A percentile compares a stretch with the other conserved stretches of the same genome.
phyloP scores from a whole-genome alignment of 2,797 vertebrate species.

The Ispidina picta region DNA sequence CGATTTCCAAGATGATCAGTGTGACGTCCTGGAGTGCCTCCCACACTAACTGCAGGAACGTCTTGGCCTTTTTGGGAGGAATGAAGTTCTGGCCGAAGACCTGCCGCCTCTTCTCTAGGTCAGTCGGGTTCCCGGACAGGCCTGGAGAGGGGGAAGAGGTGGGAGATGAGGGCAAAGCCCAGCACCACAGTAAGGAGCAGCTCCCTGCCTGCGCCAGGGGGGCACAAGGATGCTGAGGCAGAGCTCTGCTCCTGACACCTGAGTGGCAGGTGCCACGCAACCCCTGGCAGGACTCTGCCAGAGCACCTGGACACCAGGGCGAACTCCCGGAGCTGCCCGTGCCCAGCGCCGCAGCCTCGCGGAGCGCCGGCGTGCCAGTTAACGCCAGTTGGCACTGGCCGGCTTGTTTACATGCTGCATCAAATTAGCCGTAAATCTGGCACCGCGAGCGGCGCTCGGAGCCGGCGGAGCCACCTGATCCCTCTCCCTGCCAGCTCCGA shows the following conservation, averaged over 20 bases:
- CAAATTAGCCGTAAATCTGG: constrained; percentile 23
- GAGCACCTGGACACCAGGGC: rapidly evolving
- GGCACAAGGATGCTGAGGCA: background rate
- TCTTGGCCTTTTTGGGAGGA: constrained; percentile 95
- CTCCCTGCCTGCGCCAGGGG: background rate
- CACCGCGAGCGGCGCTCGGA: background rate
- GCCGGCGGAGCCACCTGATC: background rate
- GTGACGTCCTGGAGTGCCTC: constrained; percentile 98
- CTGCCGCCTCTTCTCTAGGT: constrained; percentile 90
- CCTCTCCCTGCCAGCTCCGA: background rate
- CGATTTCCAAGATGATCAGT: constrained; percentile 95
- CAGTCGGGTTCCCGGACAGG: constrained; percentile 90
- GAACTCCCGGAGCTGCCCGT: background rate
- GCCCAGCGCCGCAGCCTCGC: background rate
- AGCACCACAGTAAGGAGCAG: background rate
- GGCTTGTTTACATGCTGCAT: constrained; percentile 36
- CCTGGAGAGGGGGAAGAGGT: constrained; percentile 73
- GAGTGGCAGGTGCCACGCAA: rapidly evolving
- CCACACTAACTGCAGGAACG: constrained; percentile 97
- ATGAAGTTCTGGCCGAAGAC: constrained; percentile 92
- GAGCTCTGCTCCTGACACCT: background rate
- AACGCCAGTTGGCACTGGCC: background rate
- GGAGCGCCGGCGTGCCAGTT: background rate
- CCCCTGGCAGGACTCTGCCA: rapidly evolving
- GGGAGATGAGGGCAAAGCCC: background rate